Evolutionary conservation across 37 sponge, comb jelly and placozoan genomes (phyloP), one percentile per base, ranked within the genome.

Genomic region (Ephydatia muelleri): DNA sequence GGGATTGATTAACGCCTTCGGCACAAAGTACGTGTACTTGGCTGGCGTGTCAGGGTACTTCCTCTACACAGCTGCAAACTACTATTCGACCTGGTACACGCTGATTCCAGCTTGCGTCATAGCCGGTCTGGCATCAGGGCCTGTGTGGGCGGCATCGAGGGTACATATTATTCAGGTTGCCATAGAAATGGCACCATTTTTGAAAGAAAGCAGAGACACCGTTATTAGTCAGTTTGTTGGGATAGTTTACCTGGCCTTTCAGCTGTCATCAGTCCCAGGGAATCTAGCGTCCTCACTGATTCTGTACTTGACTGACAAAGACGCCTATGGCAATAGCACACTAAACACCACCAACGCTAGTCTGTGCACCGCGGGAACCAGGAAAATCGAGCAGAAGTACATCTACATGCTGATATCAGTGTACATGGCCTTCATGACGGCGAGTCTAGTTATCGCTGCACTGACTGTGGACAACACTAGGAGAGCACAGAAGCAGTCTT

Each of bases 41-140:
- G 26, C 25, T 30, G 48, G 81, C 19, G 84, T 28, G 57, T 65
- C 2, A 14, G 48, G 67, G 8, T 25, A 27, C 33, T 82, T 28
- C 26, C 8, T 57, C 36, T 89, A 74, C 66, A 38, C 80, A 21
- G 80, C 39, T 9, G 34, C 73, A 38, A 86, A 89, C 49, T 89
- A 39, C 76, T 85, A 89, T 68, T 85, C 85, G 4, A 37, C 35
- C 35, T 78, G 73, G 84, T 89, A 79, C 73, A 78, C 85, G 8
- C 79, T 89, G 32, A 19, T 89, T 25, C 89, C 89, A 26, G 80
- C 79, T 1, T 72, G 43, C 2, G 31, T 72, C 22, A 35, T 84
- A 8, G n/a, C 79, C 14, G 89, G 89, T 23, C 48, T 81, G 35
- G 74, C 73, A 2, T 64, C 38, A 11, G 84, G 85, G 12, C 89